Evolutionary conservation across 2,797 vertebrate species (phyloP).

Genomic region (Lutjanus campechanus): DNA sequence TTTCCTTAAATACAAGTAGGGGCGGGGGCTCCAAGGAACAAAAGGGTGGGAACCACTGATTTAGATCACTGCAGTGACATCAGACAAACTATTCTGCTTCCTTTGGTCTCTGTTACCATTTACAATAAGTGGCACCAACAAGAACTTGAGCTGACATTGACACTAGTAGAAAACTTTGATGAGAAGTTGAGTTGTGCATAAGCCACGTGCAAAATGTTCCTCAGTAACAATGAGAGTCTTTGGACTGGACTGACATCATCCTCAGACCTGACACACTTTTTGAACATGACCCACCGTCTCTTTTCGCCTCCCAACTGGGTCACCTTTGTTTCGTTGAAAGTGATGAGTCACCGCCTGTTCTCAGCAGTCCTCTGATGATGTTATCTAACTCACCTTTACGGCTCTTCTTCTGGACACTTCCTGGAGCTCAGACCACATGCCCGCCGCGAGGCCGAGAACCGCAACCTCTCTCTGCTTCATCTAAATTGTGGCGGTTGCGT

Average conservation of each 20-base stretch:
- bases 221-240: not conserved
- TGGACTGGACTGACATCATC: constrained; percentile 33
- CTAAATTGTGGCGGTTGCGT: constrained; percentile 20
- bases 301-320: constrained; percentile 35
- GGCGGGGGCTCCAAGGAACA: no score
- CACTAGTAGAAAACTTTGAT: not conserved
- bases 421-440: not conserved
- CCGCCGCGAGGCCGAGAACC: not conserved
- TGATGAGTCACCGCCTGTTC: constrained; percentile 53
- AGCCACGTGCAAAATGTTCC: not conserved
- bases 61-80: not conserved
- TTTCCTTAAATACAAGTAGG: no score
- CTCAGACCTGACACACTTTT: constrained; percentile 19
- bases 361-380: constrained; percentile 34
- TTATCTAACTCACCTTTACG: constrained; percentile 49
- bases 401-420: constrained; percentile 13
- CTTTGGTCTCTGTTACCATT: not conserved
- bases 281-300: constrained; percentile 22
- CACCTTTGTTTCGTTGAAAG: constrained; percentile 53
- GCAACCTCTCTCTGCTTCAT: not conserved
- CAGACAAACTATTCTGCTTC: not conserved
- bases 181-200: not conserved
- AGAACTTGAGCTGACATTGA: not conserved
- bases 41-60: no score
- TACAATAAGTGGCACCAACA: not conserved